Base-by-base conservation (phyloP, 2,113 vertebrate genomes). In the Myotis davidii region DNA sequence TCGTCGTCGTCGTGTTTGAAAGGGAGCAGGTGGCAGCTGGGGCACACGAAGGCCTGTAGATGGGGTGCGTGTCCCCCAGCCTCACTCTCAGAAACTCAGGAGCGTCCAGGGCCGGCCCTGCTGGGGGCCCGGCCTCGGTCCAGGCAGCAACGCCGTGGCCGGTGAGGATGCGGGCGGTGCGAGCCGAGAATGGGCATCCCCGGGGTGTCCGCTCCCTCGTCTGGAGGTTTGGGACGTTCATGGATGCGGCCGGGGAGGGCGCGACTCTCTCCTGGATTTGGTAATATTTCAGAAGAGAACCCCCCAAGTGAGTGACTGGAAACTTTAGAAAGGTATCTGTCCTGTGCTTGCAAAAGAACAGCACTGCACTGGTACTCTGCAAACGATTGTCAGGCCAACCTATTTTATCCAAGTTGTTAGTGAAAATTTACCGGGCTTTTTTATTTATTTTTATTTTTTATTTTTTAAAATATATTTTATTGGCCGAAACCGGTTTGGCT, bases 1-100 rank as follows among this genome's bases (percentile, higher is more conserved):
- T 50, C 5, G 39, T 56, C 13, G 37, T 9, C 9, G 59, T 42
- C 5, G 42, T 21, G 59, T 56, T 90, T 5, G 59, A 83, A 76
- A 85, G 87, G 54, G 61, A 85, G 88, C 94, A 74, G 93, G 86
- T 96, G 94, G 88, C 95, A 70, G 12, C 52, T 18, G 77, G 78
- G 78, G 65, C 29, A 56, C 82, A 84, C n/a, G n/a, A 54, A 52
- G 32, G 18, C 76, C 65, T 91, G 91, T 25, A 64, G 83, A 42
- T 54, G 14, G 25, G n/a, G 37, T 14, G 59, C 17, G 6, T 1
- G 4, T 0, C 8, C 20, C 8, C 39, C 3, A 20, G 64, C 34
- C 54, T 25, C 54, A 37, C 85, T 88, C 83, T 56, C 32, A 88
- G 29, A 78, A 59, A 50, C 3, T 83, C 37, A 48, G 17, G 72